phyloP scores from a whole-genome alignment of 1,140 invertebrate genomes.

The Drosophila burlai region DNA sequence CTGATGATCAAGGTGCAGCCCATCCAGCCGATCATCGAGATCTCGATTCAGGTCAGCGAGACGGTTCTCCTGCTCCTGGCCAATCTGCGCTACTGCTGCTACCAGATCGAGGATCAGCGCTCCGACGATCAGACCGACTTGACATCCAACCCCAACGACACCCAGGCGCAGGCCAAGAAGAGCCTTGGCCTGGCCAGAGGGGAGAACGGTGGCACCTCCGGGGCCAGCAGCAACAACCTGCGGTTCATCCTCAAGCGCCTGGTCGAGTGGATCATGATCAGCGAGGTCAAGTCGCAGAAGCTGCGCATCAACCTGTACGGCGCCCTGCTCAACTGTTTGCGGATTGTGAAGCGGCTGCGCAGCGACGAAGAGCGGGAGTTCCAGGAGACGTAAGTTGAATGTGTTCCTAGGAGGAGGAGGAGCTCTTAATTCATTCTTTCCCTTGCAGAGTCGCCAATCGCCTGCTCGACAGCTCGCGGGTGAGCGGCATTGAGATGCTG shows the following conservation, averaged over 20 bases:
- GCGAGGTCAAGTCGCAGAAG: conserved; percentile 90
- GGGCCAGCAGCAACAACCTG: conserved; percentile 88
- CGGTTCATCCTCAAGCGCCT: conserved; percentile 90
- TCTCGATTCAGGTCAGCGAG: conserved; percentile 89
- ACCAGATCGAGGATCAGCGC: conserved; percentile 57
- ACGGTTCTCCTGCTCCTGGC: conserved; percentile 89
- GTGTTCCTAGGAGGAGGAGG: no score
- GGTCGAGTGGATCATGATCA: conserved; percentile 90
- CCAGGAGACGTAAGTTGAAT: conserved; percentile 53
- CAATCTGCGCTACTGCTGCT: conserved; percentile 89
- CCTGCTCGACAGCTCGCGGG: conserved; percentile 86
- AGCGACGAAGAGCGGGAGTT: conserved; percentile 63
- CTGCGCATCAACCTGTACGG: conserved; percentile 94
- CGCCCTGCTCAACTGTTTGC: conserved; percentile 90
- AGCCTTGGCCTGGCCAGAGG: background rate
- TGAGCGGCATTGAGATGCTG: conserved; percentile 58
- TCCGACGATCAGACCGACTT: conserved; percentile 36
- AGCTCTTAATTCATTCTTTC: background rate
- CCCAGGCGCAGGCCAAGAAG: background rate
- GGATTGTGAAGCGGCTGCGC: conserved; percentile 88
- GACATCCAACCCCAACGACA: conserved; percentile 47
- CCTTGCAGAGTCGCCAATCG: conserved; percentile 86
- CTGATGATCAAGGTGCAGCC: conserved; percentile 90
- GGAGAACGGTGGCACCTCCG: conserved; percentile 51
- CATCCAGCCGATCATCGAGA: conserved; percentile 88